phyloP scores from a whole-genome alignment of 2,888 invertebrate genomes.

The Invenusta paracnida region DNA sequence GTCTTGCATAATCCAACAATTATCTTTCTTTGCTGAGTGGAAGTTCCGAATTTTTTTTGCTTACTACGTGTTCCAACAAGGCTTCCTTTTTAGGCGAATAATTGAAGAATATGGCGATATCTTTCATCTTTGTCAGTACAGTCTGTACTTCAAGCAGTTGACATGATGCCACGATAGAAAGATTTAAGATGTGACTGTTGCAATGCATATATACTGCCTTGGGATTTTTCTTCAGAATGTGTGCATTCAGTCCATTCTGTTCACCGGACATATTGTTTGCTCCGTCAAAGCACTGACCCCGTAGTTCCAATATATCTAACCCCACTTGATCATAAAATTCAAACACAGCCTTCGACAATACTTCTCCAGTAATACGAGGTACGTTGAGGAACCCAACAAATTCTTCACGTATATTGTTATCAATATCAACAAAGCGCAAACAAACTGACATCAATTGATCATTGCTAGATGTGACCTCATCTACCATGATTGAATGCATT shows the following conservation, averaged over 20 bases:
- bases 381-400: slow-evolving; percentile 29
- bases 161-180: background rate
- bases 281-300: slow-evolving; percentile 7
- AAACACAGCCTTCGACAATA: background rate
- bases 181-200: slow-evolving; percentile 1
- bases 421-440: slow-evolving; percentile 37
- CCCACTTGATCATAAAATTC: slow-evolving; percentile 2
- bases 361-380: background rate
- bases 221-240: background rate
- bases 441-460: slow-evolving; percentile 36
- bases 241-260: background rate
- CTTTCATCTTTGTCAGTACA: background rate
- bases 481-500: slow-evolving; percentile 37
- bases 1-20: background rate
- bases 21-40: background rate
- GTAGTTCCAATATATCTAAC: background rate
- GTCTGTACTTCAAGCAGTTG: slow-evolving; percentile 6
- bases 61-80: background rate
- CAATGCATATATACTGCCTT: slow-evolving; percentile 11
- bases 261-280: slow-evolving; percentile 1
- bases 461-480: slow-evolving; percentile 42
- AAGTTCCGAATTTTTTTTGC: background rate
- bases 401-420: slow-evolving; percentile 39
- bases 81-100: background rate
- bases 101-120: slow-evolving; percentile 5